Conservation (phyloP, 2,888 invertebrate species). For the Acanthoscelides obtectus region DNA sequence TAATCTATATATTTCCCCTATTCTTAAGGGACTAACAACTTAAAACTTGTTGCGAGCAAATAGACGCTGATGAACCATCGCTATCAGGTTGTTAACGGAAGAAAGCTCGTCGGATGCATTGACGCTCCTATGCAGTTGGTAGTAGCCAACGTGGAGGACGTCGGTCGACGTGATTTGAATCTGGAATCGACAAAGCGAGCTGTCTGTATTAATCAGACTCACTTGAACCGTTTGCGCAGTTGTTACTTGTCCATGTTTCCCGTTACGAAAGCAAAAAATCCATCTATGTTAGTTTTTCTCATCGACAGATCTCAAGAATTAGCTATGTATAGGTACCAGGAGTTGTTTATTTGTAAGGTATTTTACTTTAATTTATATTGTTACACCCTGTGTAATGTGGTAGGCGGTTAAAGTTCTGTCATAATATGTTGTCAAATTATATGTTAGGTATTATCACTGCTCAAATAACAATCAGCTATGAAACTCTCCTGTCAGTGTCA, state of each 20-base stretch:
- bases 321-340: background rate
- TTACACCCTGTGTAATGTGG: too few relatives aligned
- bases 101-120: background rate
- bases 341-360: background rate
- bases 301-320: background rate
- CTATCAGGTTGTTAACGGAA: background rate
- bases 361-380: too few relatives aligned
- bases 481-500: too few relatives aligned
- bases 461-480: too few relatives aligned
- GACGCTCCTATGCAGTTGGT: background rate
- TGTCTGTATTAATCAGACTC: background rate
- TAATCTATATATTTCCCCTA: too few relatives aligned
- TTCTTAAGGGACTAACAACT: too few relatives aligned
- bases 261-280: background rate
- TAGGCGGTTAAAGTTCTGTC: too few relatives aligned
- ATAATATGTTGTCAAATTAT: too few relatives aligned
- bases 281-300: background rate
- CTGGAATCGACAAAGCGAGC: background rate
- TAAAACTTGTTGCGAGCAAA: too few relatives aligned
- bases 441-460: too few relatives aligned
- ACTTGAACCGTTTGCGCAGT: background rate
- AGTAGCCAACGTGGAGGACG: background rate
- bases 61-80: background rate
- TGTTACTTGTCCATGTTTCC: background rate
- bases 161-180: background rate